Evolutionary conservation across 2,113 vertebrate genomes (phyloP).

Genomic region (Ivindomyrus marchei): DNA sequence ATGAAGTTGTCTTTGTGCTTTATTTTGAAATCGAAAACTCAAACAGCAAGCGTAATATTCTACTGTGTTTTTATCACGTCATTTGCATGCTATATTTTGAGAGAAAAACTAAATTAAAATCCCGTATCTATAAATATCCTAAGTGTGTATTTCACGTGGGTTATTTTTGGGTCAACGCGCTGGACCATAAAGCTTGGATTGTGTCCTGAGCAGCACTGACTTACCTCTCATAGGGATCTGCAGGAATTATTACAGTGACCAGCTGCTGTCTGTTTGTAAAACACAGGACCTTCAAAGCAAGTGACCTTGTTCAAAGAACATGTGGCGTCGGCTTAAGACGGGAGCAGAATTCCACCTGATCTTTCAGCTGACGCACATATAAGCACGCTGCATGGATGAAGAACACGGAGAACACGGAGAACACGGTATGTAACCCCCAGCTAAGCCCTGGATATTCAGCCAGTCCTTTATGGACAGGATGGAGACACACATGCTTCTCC

Average conservation of each 20-base stretch:
- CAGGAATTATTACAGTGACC: background rate
- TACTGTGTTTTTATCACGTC: background rate
- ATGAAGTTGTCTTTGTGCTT: background rate
- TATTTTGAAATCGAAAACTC: background rate
- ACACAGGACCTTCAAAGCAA: background rate
- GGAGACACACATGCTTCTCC: background rate
- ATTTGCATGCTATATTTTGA: background rate
- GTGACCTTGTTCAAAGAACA: slow-evolving; percentile 4
- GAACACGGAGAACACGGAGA: background rate
- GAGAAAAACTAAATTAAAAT: background rate
- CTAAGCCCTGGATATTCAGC: background rate
- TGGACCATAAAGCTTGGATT: background rate
- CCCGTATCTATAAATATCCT: background rate
- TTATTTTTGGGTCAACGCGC: background rate
- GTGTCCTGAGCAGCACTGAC: background rate
- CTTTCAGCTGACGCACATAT: background rate
- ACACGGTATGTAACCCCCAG: background rate
- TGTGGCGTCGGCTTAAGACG: background rate
- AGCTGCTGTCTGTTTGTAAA: slow-evolving; percentile 4
- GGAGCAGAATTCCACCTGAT: background rate
- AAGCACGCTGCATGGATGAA: background rate
- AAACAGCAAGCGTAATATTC: background rate
- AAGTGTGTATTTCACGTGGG: background rate
- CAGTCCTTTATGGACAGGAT: background rate
- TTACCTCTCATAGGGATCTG: background rate